These are phyloP conservation scores for Cantharis rufa DNA, from an alignment of 2,888 invertebrate genomes.

Conservation along the genomic window DNA sequence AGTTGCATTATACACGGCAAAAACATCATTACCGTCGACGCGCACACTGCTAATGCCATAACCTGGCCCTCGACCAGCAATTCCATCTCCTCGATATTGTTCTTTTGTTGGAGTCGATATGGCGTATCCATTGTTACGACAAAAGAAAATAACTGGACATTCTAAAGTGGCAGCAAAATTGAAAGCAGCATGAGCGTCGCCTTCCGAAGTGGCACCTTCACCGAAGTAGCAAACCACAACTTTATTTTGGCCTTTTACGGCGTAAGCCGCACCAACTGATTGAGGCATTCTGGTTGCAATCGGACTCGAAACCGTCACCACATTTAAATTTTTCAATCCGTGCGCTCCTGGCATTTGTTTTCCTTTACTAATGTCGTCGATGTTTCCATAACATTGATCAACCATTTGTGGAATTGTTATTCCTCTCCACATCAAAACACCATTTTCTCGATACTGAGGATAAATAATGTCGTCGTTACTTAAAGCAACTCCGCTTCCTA, in stretches of 20 bases:
- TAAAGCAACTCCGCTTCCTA: constrained; percentile 93
- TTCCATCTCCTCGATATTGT: constrained; percentile 96
- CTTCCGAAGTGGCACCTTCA: constrained; percentile 97
- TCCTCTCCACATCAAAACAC: constrained; percentile 91
- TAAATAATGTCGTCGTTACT: constrained; percentile 83
- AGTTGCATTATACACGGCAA: constrained; percentile 92
- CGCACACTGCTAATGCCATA: constrained; percentile 88
- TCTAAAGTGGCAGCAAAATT: constrained; percentile 97
- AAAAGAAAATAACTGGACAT: constrained; percentile 93
- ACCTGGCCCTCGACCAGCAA: constrained; percentile 87
- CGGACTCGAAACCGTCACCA: constrained; percentile 95
- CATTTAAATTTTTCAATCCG: constrained; percentile 81
- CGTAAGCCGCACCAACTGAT: constrained; percentile 95
- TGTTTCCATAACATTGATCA: constrained; percentile 96
- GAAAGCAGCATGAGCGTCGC: constrained; percentile 97
- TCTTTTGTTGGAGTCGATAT: constrained; percentile 94
- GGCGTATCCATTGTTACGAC: constrained; percentile 98
- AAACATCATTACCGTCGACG: constrained; percentile 95
- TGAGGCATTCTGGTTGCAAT: constrained; percentile 95
- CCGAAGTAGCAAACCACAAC: constrained; percentile 78
- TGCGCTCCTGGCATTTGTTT: constrained; percentile 99
- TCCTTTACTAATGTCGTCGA: constrained; percentile 82
- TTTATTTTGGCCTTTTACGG: constrained; percentile 77
- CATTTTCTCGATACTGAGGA: constrained; percentile 95
- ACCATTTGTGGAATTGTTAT: constrained; percentile 82